phyloP scores from a whole-genome alignment of 2,888 invertebrate genomes.

The Drosophila demipolita region DNA sequence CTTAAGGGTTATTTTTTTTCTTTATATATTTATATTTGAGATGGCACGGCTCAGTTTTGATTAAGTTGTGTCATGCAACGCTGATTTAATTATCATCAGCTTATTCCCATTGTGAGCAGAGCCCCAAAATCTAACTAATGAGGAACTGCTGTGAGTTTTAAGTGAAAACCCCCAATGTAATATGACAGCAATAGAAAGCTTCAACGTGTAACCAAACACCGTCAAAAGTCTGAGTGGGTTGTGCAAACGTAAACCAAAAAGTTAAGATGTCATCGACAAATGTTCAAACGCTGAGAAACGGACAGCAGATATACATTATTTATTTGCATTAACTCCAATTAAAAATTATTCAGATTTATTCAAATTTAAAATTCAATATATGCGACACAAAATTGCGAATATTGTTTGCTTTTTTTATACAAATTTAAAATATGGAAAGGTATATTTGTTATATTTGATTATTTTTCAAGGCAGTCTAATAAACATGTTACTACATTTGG shows the following conservation, averaged over 20 bases:
- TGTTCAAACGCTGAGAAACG: not conserved
- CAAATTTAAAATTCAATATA: not conserved
- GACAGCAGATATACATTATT: constrained; percentile 1
- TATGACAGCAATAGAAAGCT: constrained; percentile 61
- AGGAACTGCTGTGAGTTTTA: constrained; percentile 61
- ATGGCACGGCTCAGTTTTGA: constrained; percentile 71
- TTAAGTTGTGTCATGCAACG: constrained; percentile 80
- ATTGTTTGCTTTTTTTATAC: not conserved
- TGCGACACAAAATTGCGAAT: not conserved
- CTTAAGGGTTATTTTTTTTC: constrained; percentile 10
- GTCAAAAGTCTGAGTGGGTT: constrained; percentile 44
- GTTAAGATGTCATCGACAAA: constrained; percentile 38
- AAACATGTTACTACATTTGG: constrained; percentile 28
- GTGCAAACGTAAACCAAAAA: constrained; percentile 5
- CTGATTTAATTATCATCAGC: constrained; percentile 74
- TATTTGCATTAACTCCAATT: not conserved
- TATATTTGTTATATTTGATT: not conserved
- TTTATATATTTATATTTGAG: constrained; percentile 12
- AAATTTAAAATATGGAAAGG: not conserved
- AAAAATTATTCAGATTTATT: constrained; percentile 1
- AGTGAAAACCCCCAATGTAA: constrained; percentile 54
- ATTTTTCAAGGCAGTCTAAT: not conserved
- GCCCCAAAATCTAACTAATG: constrained; percentile 58
- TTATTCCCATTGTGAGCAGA: constrained; percentile 59
- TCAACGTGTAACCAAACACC: constrained; percentile 18